Percentiles rank a stretch among this genome's conserved stretches.
Evolutionary conservation across 2,113 vertebrate genomes (phyloP).

Genomic region (Oreochromis tanganicae): DNA sequence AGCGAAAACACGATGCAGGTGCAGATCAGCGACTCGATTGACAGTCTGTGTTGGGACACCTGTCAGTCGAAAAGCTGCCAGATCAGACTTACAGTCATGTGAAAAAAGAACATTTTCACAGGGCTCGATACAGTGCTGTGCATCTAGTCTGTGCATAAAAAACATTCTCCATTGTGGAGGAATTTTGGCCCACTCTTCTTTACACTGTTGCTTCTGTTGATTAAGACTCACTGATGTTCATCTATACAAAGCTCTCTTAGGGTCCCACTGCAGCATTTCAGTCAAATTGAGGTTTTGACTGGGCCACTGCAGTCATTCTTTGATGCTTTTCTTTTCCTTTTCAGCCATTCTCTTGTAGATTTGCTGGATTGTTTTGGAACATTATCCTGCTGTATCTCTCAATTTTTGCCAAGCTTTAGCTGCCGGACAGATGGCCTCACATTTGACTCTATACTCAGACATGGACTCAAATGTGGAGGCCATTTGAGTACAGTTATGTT

Average conservation of each 20-base stretch:
- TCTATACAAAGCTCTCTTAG: background rate
- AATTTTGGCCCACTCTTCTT: background rate
- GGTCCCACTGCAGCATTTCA: background rate
- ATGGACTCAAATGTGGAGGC: background rate
- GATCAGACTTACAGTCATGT: background rate
- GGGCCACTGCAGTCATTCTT: background rate
- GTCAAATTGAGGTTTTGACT: background rate
- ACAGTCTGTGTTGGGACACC: background rate
- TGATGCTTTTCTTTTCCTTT: background rate
- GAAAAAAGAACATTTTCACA: background rate
- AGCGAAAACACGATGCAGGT: background rate
- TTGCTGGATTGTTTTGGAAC: background rate
- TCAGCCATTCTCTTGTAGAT: background rate
- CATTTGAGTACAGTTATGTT: background rate
- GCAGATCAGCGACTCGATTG: background rate
- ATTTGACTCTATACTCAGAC: background rate
- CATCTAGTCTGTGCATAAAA: background rate
- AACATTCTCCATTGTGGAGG: background rate
- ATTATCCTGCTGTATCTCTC: background rate
- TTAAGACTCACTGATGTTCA: background rate
- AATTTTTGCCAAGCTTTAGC: background rate
- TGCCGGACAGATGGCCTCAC: background rate
- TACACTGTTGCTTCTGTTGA: background rate
- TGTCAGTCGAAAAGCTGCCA: background rate
- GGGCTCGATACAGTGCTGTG: background rate